Base-by-base conservation (phyloP, 2,797 vertebrate species). In the Eulemur albifrons region DNA sequence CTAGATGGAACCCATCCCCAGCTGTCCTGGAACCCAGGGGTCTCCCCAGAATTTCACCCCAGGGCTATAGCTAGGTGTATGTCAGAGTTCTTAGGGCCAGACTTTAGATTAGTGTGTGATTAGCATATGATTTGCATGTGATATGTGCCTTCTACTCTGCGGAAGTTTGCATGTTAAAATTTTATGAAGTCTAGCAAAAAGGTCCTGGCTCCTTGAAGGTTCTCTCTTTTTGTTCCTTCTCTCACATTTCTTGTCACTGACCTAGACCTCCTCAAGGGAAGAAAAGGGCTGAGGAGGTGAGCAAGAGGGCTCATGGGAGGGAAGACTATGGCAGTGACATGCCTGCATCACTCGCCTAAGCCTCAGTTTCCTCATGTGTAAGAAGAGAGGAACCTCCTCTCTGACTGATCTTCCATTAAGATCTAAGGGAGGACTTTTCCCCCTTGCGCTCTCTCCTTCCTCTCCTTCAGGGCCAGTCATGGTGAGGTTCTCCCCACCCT, bases 111-210 rank as follows among this genome's bases (percentile, higher is more conserved):
- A 95, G 95, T 92, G 83, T 97, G 95, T 45, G 12, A 98, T 98
- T 98, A 97, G 97, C 98, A 98, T 98, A 97, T 90, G 2, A 96
- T 98, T 98, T 98, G 96, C 95, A 97, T 98, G 91, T 92, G 32
- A 67, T 96, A 54, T 95, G 48, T 88, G 72, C 59, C 81, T 96
- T 97, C 95, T 82, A 94, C 89, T 97, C 90, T 92, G 93, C 65
- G 40, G 81, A 98, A 98, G 97, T 98, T 98, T 97, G 93, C 77
- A 30, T 96, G 95, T 98, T 98, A 98, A 98, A 98, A 96, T 98
- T 97, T 98, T 97, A 97, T 97, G 96, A 97, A 97, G 89, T 97
- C 89, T 97, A 79, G 96, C 15, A 4, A 73, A 95, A 96, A 98
- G 97, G 94, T 96, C 96, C 84, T 94, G 80, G 84, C 89, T 98